These are phyloP conservation scores for Festucalex cinctus DNA, from an alignment of 2,113 vertebrate genomes.

Conservation along the genomic window DNA sequence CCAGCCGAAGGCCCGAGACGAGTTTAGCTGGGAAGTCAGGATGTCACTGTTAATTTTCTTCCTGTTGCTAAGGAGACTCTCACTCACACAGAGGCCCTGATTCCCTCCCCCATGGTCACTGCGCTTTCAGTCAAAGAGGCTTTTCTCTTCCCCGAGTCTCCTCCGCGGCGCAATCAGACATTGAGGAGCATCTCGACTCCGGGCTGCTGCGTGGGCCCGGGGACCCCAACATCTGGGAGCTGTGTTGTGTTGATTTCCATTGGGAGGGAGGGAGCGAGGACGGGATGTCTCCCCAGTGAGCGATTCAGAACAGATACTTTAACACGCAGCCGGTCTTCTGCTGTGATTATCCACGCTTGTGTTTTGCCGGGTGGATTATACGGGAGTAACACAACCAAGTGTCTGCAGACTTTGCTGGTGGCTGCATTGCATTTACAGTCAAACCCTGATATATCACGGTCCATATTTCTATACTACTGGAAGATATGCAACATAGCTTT, in stretches of 20 bases:
- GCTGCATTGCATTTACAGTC: not conserved
- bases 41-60: constrained; percentile 77
- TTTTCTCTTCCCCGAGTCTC: constrained; percentile 64
- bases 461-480: no score
- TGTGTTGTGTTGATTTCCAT: constrained; percentile 67
- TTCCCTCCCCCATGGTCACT: constrained; percentile 71
- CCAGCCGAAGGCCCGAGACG: constrained; percentile 56
- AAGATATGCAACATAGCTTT: no score
- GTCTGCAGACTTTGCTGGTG: constrained; percentile 7
- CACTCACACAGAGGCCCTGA: constrained; percentile 57
- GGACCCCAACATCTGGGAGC: constrained; percentile 66
- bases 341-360: constrained; percentile 55
- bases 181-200: constrained; percentile 67
- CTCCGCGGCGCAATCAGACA: constrained; percentile 73
- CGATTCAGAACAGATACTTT: constrained; percentile 61
- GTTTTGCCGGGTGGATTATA: constrained; percentile 54
- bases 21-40: constrained; percentile 72
- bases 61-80: constrained; percentile 74
- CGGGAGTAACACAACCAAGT: constrained; percentile 31
- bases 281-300: constrained; percentile 51
- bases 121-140: constrained; percentile 65
- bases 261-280: constrained; percentile 19
- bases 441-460: no score
- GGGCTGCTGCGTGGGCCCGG: constrained; percentile 45
- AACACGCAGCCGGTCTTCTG: constrained; percentile 46